A percentile compares a stretch with the other conserved stretches of the same genome.
Conservation (phyloP, 2,888 invertebrate genomes). For the Xestia sexstrigata region DNA sequence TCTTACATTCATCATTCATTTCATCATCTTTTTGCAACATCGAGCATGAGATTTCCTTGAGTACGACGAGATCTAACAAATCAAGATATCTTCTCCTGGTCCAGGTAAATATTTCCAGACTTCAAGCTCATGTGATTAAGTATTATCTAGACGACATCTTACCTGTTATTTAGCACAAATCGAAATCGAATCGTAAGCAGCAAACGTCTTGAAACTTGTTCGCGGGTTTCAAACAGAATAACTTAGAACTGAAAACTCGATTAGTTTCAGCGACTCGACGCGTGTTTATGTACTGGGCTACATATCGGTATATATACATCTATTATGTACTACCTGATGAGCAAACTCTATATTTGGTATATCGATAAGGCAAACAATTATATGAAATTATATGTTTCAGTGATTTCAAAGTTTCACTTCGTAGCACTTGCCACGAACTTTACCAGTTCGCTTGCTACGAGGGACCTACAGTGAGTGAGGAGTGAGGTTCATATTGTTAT, state of each 20-base stretch:
- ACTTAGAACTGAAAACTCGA: constrained; percentile 86
- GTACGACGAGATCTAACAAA: neutral
- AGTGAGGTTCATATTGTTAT: neutral
- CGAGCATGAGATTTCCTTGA: neutral
- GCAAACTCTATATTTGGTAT: constrained; percentile 33
- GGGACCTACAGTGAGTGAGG: neutral
- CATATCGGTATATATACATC: constrained; percentile 34
- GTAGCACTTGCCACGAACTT: constrained; percentile 1
- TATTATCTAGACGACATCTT: neutral
- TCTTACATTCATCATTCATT: too few species aligned
- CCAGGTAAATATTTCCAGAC: neutral
- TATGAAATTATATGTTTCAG: neutral
- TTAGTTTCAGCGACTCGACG: constrained; percentile 80
- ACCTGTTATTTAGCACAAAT: too few species aligned
- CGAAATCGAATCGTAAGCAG: constrained; percentile 53
- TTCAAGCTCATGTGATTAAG: neutral
- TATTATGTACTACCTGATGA: constrained; percentile 37
- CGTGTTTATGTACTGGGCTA: constrained; percentile 62
- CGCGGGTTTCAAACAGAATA: constrained; percentile 83
- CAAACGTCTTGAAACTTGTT: constrained; percentile 74
- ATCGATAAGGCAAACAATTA: constrained; percentile 12
- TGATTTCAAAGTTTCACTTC: constrained; percentile 1
- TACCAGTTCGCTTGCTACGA: neutral
- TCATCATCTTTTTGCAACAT: too few species aligned
- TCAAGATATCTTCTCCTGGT: neutral